phyloP scores from a whole-genome alignment of 2,888 invertebrate genomes.

The Acrocyrtus sp. region DNA sequence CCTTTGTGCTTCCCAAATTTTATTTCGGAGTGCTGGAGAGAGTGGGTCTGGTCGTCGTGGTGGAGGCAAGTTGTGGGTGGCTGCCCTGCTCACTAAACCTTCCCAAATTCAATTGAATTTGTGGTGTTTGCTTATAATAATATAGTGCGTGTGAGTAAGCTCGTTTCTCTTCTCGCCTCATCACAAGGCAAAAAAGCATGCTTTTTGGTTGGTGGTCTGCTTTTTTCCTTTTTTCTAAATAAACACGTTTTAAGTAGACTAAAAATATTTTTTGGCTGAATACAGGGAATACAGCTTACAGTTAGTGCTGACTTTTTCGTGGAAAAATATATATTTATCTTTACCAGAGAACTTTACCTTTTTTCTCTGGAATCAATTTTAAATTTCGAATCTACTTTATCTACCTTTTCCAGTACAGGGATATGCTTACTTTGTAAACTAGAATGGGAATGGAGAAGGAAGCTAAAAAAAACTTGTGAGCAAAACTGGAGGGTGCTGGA shows the following conservation, averaged over 20 bases:
- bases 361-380: too few species aligned
- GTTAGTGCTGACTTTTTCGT: too few species aligned
- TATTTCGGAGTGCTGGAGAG: slow-evolving; percentile 14
- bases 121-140: slow-evolving; percentile 43
- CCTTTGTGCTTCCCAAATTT: slow-evolving; percentile 11
- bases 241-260: background rate
- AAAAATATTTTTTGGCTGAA: background rate
- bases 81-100: slow-evolving; percentile 35
- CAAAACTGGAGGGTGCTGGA: slow-evolving; percentile 17
- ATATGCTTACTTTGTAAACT: background rate
- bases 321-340: too few species aligned
- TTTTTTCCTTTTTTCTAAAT: slow-evolving; percentile 1
- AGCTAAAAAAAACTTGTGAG: background rate
- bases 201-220: slow-evolving; percentile 1
- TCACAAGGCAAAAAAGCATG: slow-evolving; percentile 4
- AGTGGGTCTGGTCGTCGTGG: too few species aligned
- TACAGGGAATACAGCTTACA: too few species aligned
- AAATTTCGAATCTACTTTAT: too few species aligned
- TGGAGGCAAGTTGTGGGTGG: too few species aligned
- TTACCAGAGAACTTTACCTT: too few species aligned
- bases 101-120: slow-evolving; percentile 43
- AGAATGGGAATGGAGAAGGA: background rate
- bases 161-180: background rate
- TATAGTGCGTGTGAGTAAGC: slow-evolving; percentile 15
- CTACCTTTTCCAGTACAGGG: background rate